Percentiles rank a stretch among this genome's conserved stretches.
Conservation (phyloP, 1,140 invertebrate genomes). For the Drosophila neocordata region DNA sequence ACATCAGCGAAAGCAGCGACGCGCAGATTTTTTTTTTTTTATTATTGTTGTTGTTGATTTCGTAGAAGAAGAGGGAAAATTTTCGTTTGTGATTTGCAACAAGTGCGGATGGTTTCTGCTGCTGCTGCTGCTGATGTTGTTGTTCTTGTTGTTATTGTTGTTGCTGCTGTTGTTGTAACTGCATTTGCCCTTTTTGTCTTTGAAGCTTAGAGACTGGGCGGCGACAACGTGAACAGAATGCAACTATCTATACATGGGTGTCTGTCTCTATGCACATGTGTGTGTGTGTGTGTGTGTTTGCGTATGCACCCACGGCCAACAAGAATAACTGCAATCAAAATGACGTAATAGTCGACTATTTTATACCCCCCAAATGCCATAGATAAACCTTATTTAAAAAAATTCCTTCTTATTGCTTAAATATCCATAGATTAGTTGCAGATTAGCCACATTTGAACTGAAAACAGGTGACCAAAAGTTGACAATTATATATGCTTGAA, state of each 20-base stretch:
- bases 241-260: conserved; percentile 24
- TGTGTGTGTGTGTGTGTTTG: conserved; percentile 24
- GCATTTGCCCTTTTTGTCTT: conserved; percentile 31
- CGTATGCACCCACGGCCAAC: conserved; percentile 57
- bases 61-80: conserved; percentile 44
- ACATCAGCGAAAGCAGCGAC: conserved; percentile 15
- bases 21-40: conserved; percentile 13
- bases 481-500: no score
- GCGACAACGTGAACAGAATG: conserved; percentile 52
- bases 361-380: neutral
- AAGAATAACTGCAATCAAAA: conserved; percentile 32
- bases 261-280: neutral
- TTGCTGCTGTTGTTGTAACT: conserved; percentile 20
- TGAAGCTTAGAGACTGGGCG: conserved; percentile 55
- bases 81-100: conserved; percentile 79
- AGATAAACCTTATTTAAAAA: no score
- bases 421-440: no score
- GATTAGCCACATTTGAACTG: no score
- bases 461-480: no score
- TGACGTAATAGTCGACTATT: neutral
- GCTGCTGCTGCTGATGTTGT: conserved; percentile 31
- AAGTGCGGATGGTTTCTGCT: conserved; percentile 55
- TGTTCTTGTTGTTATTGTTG: conserved; percentile 29
- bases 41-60: conserved; percentile 11
- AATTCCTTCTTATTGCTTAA: no score